Evolutionary conservation across 2,888 invertebrate species (phyloP), one percentile per base, ranked within the genome.

Genomic region (Parnassius mnemosyne): DNA sequence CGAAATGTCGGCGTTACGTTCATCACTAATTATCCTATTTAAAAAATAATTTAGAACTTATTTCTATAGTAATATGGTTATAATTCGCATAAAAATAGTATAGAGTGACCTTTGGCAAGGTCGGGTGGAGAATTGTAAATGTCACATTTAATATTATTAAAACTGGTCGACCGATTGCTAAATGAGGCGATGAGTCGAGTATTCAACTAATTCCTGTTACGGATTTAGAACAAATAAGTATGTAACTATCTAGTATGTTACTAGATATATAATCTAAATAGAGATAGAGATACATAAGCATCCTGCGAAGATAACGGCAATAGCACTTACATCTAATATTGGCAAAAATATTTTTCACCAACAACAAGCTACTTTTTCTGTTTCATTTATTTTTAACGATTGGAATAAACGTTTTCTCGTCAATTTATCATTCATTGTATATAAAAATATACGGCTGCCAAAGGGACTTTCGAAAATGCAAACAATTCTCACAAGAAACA

Each of bases 61-160:
- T 11, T 9, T 7, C 0, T 10, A 41, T 44, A 12, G n/a, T 5
- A 10, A 3, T 57, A 61, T 49, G 20, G 57, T 49, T 53, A 9
- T 13, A 41, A 57, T 47, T 42, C 47, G 13, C 44, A 46, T 50
- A 42, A 10, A 10, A 41, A 43, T 47, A 54, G 1, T 60, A 1
- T 53, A 55, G 43, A 53, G 66, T 70, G 69, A 71, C 74, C 75
- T 79, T 79, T 76, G 67, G 54, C 84, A 83, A 86, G 85, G 84
- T 75, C 76, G 69, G 2, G 3, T 42, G 49, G 66, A 60, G 62
- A 68, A 65, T 72, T 67, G 66, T 71, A 75, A 70, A 73, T 75
- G 75, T 81, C 79, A 85, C 80, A 84, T 85, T 77, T 85, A 84
- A 82, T 84, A 85, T 85, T 85, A 72, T 65, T n/a, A 67, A 61